These are phyloP conservation scores for Eudyptes chrysolophus DNA, from an alignment of 2,113 vertebrate genomes.

Conservation along the genomic window DNA sequence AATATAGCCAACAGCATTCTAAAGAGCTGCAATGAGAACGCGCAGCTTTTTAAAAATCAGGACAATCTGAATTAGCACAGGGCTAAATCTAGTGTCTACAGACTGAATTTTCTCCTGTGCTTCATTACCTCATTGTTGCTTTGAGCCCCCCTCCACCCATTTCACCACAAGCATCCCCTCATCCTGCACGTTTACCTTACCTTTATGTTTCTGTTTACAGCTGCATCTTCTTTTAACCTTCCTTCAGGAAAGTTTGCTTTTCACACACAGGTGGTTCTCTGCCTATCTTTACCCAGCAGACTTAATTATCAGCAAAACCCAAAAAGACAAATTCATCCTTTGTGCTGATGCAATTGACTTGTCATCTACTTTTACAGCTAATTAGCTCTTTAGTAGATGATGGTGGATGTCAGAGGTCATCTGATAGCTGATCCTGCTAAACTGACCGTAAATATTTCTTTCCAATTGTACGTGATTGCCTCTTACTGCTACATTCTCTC, in stretches of 20 bases:
- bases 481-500: constrained; percentile 14
- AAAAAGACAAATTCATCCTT: constrained; percentile 75
- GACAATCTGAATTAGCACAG: not conserved
- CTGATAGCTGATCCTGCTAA: constrained; percentile 79
- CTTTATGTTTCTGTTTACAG: not conserved
- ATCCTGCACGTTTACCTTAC: not conserved
- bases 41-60: not conserved
- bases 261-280: not conserved
- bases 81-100: not conserved
- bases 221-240: not conserved
- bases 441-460: constrained; percentile 79
- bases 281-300: constrained; percentile 16
- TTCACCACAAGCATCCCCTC: not conserved
- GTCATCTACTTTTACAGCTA: constrained; percentile 78
- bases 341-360: constrained; percentile 79
- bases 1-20: not conserved
- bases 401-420: constrained; percentile 74
- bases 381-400: constrained; percentile 76
- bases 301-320: constrained; percentile 53
- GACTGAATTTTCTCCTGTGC: not conserved
- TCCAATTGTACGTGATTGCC: constrained; percentile 54
- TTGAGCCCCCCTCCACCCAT: not conserved
- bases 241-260: not conserved
- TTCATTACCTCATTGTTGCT: not conserved
- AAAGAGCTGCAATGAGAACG: not conserved